phyloP scores from a whole-genome alignment of 2,113 vertebrate species.

The Xiphorhynchus elegans region DNA sequence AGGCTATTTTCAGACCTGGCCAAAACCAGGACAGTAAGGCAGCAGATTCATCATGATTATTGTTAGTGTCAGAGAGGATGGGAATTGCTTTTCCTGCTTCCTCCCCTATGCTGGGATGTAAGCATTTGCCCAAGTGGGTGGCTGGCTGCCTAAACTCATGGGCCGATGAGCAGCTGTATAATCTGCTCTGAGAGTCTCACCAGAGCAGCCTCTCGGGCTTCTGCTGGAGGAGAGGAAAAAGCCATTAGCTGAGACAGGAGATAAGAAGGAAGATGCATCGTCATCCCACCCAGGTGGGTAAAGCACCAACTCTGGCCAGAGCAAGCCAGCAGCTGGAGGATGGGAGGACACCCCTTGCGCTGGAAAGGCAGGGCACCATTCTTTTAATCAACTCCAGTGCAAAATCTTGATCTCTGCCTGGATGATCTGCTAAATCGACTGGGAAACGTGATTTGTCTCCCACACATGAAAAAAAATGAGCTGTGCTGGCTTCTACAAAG shows the following conservation, averaged over 20 bases:
- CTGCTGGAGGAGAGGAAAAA: not conserved
- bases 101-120: fast-evolving
- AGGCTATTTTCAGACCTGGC: not conserved
- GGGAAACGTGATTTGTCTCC: not conserved
- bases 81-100: conserved; percentile 1
- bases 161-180: not conserved
- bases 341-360: not conserved
- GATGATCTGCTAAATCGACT: not conserved
- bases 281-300: not conserved
- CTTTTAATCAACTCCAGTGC: not conserved
- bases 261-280: not conserved
- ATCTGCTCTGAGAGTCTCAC: not conserved
- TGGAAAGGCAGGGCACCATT: not conserved
- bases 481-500: not conserved
- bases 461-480: not conserved
- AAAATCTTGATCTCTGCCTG: not conserved
- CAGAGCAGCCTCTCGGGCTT: not conserved
- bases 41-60: conserved; percentile 12
- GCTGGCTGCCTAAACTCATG: not conserved
- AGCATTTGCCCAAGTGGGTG: not conserved
- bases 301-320: fast-evolving
- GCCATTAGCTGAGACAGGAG: not conserved
- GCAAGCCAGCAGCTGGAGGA: not conserved
- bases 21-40: not conserved
- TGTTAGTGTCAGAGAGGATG: not conserved